Evolutionary conservation across 2,888 invertebrate genomes (phyloP).

Genomic region (Drosophila atripex): DNA sequence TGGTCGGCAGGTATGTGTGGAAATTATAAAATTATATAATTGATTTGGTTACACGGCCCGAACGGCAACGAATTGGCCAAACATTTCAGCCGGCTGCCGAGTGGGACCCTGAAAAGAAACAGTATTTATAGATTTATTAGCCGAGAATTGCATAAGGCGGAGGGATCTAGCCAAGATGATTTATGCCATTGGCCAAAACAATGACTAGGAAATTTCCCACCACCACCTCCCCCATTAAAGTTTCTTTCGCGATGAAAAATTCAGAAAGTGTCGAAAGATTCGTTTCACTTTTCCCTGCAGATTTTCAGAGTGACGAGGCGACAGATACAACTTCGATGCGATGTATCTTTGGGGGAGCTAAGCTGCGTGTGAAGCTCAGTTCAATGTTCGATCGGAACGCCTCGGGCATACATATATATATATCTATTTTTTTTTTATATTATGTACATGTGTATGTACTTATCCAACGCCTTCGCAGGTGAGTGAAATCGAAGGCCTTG

Average conservation of each 20-base stretch:
- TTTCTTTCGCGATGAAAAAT: constrained; percentile 47
- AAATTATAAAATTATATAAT: constrained; percentile 23
- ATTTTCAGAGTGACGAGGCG: constrained; percentile 29
- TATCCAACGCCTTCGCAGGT: constrained; percentile 43
- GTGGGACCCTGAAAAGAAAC: constrained; percentile 12
- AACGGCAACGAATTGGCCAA: constrained; percentile 29
- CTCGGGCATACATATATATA: constrained; percentile 7
- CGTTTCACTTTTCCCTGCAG: constrained; percentile 32
- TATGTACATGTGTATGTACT: constrained; percentile 10
- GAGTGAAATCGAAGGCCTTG: constrained; percentile 67
- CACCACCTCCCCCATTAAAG: constrained; percentile 48
- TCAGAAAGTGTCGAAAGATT: constrained; percentile 39
- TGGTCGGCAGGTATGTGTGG: constrained; percentile 3
- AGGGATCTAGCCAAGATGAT: constrained; percentile 46
- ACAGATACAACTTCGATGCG: constrained; percentile 21
- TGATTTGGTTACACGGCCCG: constrained; percentile 17
- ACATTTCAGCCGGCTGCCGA: constrained; percentile 46
- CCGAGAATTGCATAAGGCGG: constrained; percentile 53
- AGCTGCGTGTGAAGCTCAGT: constrained; percentile 70
- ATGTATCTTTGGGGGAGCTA: constrained; percentile 24
- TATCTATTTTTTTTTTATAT: constrained; percentile 12
- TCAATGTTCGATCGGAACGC: constrained; percentile 55
- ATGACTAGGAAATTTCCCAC: constrained; percentile 68
- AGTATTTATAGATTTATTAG: constrained; percentile 35
- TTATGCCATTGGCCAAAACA: constrained; percentile 56